These are phyloP conservation scores for Malurus cyaneus DNA, from an alignment of 2,113 vertebrate species.

Conservation along the genomic window DNA sequence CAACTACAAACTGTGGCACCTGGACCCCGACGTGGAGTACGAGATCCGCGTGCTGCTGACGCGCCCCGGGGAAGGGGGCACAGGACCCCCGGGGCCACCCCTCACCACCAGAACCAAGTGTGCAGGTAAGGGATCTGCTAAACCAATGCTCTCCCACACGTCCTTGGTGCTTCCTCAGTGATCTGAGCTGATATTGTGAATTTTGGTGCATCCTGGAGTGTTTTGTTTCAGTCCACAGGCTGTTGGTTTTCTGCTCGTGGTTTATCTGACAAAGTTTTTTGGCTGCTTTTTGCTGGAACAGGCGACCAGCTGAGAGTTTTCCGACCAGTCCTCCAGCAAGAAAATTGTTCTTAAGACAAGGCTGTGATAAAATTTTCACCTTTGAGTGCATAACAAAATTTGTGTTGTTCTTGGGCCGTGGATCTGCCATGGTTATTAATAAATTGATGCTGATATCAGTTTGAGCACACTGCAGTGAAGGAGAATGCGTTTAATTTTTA, in stretches of 20 bases:
- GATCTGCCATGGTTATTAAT: neutral
- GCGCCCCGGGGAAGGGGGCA: conserved; percentile 92
- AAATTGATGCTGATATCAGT: neutral
- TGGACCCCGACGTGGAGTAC: conserved; percentile 96
- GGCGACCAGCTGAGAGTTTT: neutral
- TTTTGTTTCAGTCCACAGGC: neutral
- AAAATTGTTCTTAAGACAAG: neutral
- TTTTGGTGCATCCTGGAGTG: neutral
- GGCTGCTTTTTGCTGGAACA: neutral
- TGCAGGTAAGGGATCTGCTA: conserved; percentile 79
- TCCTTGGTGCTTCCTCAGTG: rapidly evolving
- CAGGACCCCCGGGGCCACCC: conserved; percentile 89
- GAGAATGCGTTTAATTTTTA: neutral
- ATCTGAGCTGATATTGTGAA: neutral
- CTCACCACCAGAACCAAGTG: conserved; percentile 96
- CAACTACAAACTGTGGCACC: conserved; percentile 96
- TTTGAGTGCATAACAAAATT: neutral
- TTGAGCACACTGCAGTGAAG: neutral
- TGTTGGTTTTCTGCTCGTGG: neutral
- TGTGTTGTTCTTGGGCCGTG: neutral
- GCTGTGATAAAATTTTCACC: neutral
- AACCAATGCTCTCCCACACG: neutral
- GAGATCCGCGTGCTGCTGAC: conserved; percentile 95
- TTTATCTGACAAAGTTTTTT: neutral
- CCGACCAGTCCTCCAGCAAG: neutral